These are phyloP conservation scores for Protobothrops flavoviridis DNA, from an alignment of 2,113 vertebrate genomes.

Conservation along the genomic window DNA sequence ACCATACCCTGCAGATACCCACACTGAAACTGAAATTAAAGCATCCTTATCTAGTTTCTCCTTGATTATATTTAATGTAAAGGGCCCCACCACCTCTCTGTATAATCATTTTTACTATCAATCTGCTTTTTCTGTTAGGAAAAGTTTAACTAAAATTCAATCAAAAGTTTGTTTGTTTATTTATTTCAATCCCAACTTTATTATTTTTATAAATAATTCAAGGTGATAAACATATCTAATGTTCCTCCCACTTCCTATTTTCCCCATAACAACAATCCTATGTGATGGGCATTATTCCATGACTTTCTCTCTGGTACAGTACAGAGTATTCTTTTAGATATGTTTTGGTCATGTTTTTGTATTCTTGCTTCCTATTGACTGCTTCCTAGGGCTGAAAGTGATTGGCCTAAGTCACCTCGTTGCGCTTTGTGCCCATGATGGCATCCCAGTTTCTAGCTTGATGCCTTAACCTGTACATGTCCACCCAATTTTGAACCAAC, in stretches of 20 bases:
- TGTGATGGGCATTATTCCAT: background rate
- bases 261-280: background rate
- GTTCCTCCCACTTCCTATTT: background rate
- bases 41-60: background rate
- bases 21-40: background rate
- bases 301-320: background rate
- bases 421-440: background rate
- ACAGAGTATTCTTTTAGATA: background rate
- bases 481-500: background rate
- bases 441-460: background rate
- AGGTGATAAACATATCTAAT: background rate
- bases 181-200: background rate
- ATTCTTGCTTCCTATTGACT: background rate
- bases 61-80: background rate
- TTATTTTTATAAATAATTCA: background rate
- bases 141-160: background rate
- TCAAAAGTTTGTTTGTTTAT: background rate
- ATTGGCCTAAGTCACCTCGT: background rate
- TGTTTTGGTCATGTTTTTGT: background rate
- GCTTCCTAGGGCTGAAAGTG: background rate
- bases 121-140: background rate
- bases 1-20: background rate
- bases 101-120: background rate
- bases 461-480: background rate
- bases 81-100: background rate